Percentiles rank a stretch among this genome's conserved stretches.
These are phyloP conservation scores for Marisa cornuarietis DNA, from an alignment of 1,140 invertebrate species.

Conservation along the genomic window DNA sequence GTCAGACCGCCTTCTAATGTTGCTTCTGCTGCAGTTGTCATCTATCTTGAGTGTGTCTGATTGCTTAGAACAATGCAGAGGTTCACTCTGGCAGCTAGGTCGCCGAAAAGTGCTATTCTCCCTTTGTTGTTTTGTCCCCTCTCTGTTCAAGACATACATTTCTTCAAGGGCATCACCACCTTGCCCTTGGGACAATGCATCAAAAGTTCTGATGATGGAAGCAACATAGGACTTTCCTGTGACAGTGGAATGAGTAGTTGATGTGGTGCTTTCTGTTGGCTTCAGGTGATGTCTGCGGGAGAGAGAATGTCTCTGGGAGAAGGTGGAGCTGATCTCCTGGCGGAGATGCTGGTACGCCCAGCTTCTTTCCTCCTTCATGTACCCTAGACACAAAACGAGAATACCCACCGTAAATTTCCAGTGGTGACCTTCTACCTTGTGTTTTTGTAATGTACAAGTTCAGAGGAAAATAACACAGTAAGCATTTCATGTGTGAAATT, in stretches of 20 bases:
- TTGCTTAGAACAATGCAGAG: background rate
- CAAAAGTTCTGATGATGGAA: slow-evolving; percentile 10
- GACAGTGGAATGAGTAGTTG: slow-evolving; percentile 30
- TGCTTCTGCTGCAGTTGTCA: background rate
- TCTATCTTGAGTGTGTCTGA: background rate
- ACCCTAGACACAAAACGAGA: slow-evolving; percentile 1
- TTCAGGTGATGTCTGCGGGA: slow-evolving; percentile 18
- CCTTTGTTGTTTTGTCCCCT: background rate
- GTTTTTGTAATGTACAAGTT: too few species aligned
- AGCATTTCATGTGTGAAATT: background rate
- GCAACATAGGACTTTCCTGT: slow-evolving; percentile 27
- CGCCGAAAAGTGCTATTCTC: background rate
- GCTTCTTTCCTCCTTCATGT: slow-evolving; percentile 53
- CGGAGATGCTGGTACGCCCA: slow-evolving; percentile 51
- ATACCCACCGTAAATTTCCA: too few species aligned
- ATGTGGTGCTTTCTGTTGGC: slow-evolving; percentile 23
- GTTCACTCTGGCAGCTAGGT: background rate
- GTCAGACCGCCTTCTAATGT: background rate
- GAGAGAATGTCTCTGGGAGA: slow-evolving; percentile 14
- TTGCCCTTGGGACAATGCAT: slow-evolving; percentile 12
- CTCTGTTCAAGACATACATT: background rate
- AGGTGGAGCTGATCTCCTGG: slow-evolving; percentile 15
- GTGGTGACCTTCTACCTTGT: too few species aligned
- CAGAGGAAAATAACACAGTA: too few species aligned
- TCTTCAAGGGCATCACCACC: slow-evolving; percentile 8